Evolutionary conservation across 2,113 vertebrate genomes (phyloP), one percentile per base, ranked within the genome.

Genomic region (Centropristis striata): DNA sequence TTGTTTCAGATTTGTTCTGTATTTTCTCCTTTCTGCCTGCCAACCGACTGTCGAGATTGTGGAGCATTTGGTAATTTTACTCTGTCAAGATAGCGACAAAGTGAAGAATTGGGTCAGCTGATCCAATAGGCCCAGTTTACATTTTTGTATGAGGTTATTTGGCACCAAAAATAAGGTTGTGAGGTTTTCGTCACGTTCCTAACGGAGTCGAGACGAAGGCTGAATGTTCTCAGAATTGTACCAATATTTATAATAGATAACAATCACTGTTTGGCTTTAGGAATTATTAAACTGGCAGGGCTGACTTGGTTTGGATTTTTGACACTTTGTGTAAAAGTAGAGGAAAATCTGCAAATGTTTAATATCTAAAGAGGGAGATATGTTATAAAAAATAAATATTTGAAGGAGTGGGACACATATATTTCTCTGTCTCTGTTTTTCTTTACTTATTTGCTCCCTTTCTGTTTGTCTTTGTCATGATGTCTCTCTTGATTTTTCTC

Each of bases 191-290:
- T 89, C 86, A 83, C 47, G 73, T 85, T 80, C 64, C 59, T 20
- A 39, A 75, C 54, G 39, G 55, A 51, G 57, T 67, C 4, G 23
- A 72, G 82, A 78, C 46, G 14, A 66, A 75, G 41, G 81, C 79
- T 61, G 10, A 63, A 55, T 54, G 64, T 85, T 89, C 83, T 83
- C 85, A 86, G 73, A 74, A 92, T 84, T 91, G 71, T 81, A 54
- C 73, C 63, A 90, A 73, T 86, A 83, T 90, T 87, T 88, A 87
- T 66, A 86, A 59, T 64, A 86, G 89, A 90, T 89, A 74, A 47
- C 20, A 80, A 87, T 90, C 69, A 23, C 41, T 65, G 25, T 78
- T 90, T 60, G 21, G 53, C 61, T 71, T 80, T 66, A 71, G 65
- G 32, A 75, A 57, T 28, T 70, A 73, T 73, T 71, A 42, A 21